Evolutionary conservation across 1,140 invertebrate species (phyloP).

Genomic region (Battus philenor): DNA sequence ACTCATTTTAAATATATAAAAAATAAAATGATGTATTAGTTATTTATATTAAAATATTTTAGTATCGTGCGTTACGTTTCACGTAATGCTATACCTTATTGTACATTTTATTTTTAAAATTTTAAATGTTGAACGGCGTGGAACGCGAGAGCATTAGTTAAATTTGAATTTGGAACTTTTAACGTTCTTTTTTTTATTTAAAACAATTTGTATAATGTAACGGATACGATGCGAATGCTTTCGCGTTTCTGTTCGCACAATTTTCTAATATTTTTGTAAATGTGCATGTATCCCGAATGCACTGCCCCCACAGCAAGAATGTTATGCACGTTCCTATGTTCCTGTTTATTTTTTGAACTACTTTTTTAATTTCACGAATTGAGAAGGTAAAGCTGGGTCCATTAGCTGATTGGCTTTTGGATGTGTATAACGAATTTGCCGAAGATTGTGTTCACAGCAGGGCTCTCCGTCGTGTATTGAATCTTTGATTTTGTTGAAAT

Average conservation of each 20-base stretch:
- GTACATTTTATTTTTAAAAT: constrained; percentile 17
- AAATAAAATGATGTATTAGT: background rate
- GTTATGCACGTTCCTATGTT: constrained; percentile 57
- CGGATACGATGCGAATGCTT: constrained; percentile 13
- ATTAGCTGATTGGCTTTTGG: constrained; percentile 50
- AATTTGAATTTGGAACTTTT: constrained; percentile 1
- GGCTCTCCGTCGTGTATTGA: too few species aligned
- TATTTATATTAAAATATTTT: too few species aligned
- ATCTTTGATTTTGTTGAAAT: too few species aligned
- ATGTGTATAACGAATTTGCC: constrained; percentile 20
- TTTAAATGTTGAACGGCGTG: constrained; percentile 10
- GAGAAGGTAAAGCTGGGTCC: constrained; percentile 53
- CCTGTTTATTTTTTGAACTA: constrained; percentile 37
- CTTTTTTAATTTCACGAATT: constrained; percentile 50
- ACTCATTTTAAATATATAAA: background rate
- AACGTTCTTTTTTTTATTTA: background rate
- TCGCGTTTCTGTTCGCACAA: constrained; percentile 29
- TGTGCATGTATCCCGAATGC: constrained; percentile 71
- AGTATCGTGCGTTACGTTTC: constrained; percentile 5
- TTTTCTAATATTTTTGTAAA: constrained; percentile 47
- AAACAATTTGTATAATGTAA: constrained; percentile 15
- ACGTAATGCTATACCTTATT: constrained; percentile 7
- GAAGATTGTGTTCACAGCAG: constrained; percentile 2
- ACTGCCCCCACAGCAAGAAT: constrained; percentile 63
- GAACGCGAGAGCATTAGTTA: constrained; percentile 9